These are phyloP conservation scores for Lacerta bilineata DNA, from an alignment of 2,797 vertebrate genomes.

Conservation along the genomic window DNA sequence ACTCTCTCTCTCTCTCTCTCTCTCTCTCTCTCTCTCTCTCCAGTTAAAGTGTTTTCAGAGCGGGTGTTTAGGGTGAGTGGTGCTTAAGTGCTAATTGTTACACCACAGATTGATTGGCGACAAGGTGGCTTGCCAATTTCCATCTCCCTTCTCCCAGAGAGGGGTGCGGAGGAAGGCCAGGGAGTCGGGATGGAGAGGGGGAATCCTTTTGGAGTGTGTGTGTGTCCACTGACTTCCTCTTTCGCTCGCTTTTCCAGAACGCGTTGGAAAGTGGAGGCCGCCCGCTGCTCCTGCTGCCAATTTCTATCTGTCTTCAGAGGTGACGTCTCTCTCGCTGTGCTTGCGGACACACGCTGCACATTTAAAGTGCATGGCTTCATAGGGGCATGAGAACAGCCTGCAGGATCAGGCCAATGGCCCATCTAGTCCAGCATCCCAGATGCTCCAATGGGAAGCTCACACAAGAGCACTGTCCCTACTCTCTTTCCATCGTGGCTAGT, in stretches of 20 bases:
- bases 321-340: rapidly evolving
- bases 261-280: slow-evolving; percentile 54
- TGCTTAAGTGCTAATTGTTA: slow-evolving; percentile 87
- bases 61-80: slow-evolving; percentile 81
- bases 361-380: no score
- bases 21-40: slow-evolving; percentile 34
- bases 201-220: slow-evolving; percentile 72
- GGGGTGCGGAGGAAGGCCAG: slow-evolving; percentile 66
- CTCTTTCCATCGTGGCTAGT: no score
- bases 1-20: slow-evolving; percentile 25
- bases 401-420: no score
- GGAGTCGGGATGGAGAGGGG: slow-evolving; percentile 61
- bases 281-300: slow-evolving; percentile 40
- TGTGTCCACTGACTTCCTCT: slow-evolving; percentile 66
- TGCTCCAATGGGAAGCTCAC: no score
- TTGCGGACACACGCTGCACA: background rate
- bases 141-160: slow-evolving; percentile 73
- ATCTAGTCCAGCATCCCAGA: no score
- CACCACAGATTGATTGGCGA: slow-evolving; percentile 85
- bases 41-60: slow-evolving; percentile 80
- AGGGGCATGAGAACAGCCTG: no score
- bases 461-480: no score
- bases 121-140: slow-evolving; percentile 83
- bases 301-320: slow-evolving; percentile 49
- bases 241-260: slow-evolving; percentile 45